Base-by-base conservation (phyloP, 2,113 vertebrate genomes). In the Sorex fumeus region DNA sequence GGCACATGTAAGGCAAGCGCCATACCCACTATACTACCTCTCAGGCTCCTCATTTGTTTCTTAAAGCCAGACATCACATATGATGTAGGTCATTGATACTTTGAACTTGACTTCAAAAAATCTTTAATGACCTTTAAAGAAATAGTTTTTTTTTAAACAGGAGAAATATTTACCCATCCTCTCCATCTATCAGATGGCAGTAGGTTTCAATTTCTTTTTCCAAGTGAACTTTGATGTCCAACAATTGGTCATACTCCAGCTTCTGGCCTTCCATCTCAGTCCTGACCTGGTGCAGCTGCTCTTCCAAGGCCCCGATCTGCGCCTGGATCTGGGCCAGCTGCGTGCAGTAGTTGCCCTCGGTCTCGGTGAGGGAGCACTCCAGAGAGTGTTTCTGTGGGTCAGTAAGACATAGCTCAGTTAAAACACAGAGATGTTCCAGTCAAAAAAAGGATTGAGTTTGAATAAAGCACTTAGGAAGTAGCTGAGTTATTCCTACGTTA, bases 331-430 rank as follows among this genome's bases (percentile, higher is more conserved):
- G 96, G 36, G 98, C 97, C 0, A 99, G 97, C 94, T 99, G 98
- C 1, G 98, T 89, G 91, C 98, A 98, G 97, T 98, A 99, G 74
- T 98, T 98, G 82, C 98, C 96, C 93, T 99, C 98, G 0, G 98
- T 98, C 90, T 99, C 98, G 0, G 97, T 96, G 96, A 99, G 90
- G 0, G 98, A 98, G 78, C 98, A 98, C 87, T 99, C 99, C 96
- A 99, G 97, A 0, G 99, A 98, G 11, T 87, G 96, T 98, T 99
- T 99, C 99, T 99, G 97, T 19, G 74, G 57, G 43, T 87, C 53
- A 36, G 50, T 47, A 67, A 87, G 50, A 92, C 12, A 62, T 0
- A 21, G 30, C 57, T 34, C 36, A 32, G 40, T 27, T 64, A 28
- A 28, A 64, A 64, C 13, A 53, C 32, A 28, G 67, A 76, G 87